Evolutionary conservation across 1,140 invertebrate species (phyloP), one percentile per base, ranked within the genome.

Genomic region (Lanistes nyassanus): DNA sequence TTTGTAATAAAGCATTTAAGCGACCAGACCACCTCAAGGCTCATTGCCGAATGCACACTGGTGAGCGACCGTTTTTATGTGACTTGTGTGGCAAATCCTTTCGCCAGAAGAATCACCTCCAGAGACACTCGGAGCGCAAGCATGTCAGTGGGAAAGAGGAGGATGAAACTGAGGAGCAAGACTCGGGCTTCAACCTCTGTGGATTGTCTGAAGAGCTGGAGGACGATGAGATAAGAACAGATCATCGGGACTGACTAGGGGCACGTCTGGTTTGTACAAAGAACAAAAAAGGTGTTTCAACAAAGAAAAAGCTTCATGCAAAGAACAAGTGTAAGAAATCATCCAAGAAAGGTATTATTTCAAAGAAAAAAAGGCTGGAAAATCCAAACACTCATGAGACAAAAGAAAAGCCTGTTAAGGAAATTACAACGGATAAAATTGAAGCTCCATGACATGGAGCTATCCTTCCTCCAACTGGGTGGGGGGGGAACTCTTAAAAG

Each of bases 41-140:
- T 81, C 97, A 98, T 85, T 92, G 98, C 76, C 91, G 98, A 37
- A 97, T 95, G 6, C 98, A 99, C 90, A 98, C 97, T 0, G 97
- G 97, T 0, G 97, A 98, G 90, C 98, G 98, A 86, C 98, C 97
- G 0, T 99, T 98, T 90, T 95, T 95, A 0, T 99, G 98, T 90
- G 95, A 95, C 21, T 95, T 98, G 85, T 99, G 98, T 66, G 71
- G 78, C 2, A 93, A 93, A 36, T 62, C 75, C 4, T 85, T 85
- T 62, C 80, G 76, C 23, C 56, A 80, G 39, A 82, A 79, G 21
- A 76, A 76, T 58, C 75, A 76, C 23, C 77, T 84, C 34, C 76
- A 79, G 56, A 71, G 75, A 36, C 84, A 85, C 75, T 60, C 70
- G 34, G 70, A 72, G 13, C 56, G 70, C 53, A 72, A 72, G 37